Percentiles rank a stretch among this genome's conserved stretches.
Evolutionary conservation across 64 coral and sea anemone genomes (phyloP).

Genomic region (Orbicella faveolata): DNA sequence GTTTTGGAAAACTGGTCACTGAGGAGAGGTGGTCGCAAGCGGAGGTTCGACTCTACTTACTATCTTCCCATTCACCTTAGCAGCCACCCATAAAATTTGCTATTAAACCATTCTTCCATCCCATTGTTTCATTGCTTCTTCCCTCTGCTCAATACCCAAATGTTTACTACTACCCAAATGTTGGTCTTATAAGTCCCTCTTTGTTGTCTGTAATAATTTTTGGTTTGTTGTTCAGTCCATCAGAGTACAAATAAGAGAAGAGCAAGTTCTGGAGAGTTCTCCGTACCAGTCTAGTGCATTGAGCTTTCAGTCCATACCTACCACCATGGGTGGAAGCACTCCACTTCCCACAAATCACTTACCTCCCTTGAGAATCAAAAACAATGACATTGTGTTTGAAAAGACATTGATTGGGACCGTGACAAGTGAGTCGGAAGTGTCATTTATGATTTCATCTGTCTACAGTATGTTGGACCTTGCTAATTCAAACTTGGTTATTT

Average conservation of each 20-base stretch:
- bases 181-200: neutral
- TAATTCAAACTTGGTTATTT: no score
- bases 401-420: conserved; percentile 73
- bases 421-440: conserved; percentile 40
- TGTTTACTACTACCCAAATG: neutral
- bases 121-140: no score
- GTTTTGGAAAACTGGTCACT: no score
- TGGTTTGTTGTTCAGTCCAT: conserved; percentile 53
- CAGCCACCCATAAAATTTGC: no score
- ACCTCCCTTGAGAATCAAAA: conserved; percentile 59
- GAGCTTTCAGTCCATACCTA: conserved; percentile 68
- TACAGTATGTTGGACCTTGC: no score
- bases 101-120: no score
- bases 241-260: conserved; percentile 85
- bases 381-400: conserved; percentile 68
- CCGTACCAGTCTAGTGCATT: conserved; percentile 64
- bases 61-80: no score
- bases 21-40: no score
- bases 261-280: conserved; percentile 82
- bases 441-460: neutral
- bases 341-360: conserved; percentile 71
- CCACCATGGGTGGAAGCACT: conserved; percentile 40
- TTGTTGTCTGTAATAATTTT: neutral
- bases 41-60: no score
- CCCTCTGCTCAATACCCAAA: no score